Percentiles rank a stretch among this genome's conserved stretches.
These are phyloP conservation scores for Calephelis virginiensis DNA, from an alignment of 1,140 invertebrate genomes.

Conservation along the genomic window DNA sequence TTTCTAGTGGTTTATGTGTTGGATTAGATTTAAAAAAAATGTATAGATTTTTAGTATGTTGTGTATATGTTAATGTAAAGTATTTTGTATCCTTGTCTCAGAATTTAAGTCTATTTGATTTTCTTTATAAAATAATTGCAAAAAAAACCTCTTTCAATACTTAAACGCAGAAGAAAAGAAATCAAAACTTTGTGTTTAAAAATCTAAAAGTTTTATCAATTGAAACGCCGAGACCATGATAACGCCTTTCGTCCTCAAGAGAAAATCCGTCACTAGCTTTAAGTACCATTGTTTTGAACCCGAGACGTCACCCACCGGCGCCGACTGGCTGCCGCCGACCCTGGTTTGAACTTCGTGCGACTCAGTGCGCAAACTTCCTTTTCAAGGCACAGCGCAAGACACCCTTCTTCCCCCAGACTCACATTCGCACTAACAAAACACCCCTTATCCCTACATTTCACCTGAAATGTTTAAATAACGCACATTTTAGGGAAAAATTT, in stretches of 20 bases:
- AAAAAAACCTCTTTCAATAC: too few relatives aligned
- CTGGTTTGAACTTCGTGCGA: constrained; percentile 30
- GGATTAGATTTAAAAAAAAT: too few relatives aligned
- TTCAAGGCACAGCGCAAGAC: constrained; percentile 28
- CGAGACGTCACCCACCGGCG: constrained; percentile 24
- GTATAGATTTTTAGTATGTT: too few relatives aligned
- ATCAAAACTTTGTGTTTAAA: too few relatives aligned
- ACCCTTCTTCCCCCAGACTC: constrained; percentile 22
- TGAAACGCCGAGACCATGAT: background rate
- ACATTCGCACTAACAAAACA: constrained; percentile 19
- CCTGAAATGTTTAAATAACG: constrained; percentile 1
- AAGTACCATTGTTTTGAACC: background rate
- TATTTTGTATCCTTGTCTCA: too few relatives aligned
- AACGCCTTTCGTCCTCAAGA: too few relatives aligned
- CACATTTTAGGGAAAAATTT: background rate
- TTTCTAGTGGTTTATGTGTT: too few relatives aligned
- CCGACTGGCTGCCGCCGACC: constrained; percentile 35
- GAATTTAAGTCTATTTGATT: too few relatives aligned
- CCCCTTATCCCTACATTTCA: constrained; percentile 6
- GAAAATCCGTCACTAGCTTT: too few relatives aligned
- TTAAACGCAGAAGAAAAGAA: too few relatives aligned
- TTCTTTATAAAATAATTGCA: too few relatives aligned
- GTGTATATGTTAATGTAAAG: too few relatives aligned
- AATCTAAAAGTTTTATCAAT: constrained; percentile 12
- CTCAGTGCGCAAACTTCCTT: constrained; percentile 31